A percentile compares a stretch with the other conserved stretches of the same genome.
phyloP scores from a whole-genome alignment of 2,797 vertebrate genomes.

The Phoxinus dragarum region DNA sequence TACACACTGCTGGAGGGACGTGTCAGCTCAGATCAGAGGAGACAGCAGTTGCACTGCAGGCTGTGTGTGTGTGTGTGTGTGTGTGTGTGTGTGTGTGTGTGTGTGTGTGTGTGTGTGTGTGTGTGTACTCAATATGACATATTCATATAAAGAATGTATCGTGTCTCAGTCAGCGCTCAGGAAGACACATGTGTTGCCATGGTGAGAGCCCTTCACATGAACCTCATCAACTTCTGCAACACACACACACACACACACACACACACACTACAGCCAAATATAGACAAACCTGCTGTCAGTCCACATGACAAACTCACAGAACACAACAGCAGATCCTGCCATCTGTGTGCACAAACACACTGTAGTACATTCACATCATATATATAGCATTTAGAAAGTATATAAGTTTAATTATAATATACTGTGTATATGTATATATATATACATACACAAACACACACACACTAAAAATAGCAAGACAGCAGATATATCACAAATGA shows the following conservation, averaged over 20 bases:
- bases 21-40: slow-evolving; percentile 61
- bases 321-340: not conserved
- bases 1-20: slow-evolving; percentile 53
- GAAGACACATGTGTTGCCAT: slow-evolving; percentile 57
- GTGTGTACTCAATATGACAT: not conserved
- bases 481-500: not conserved
- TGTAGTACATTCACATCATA: not conserved
- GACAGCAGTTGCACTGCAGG: slow-evolving; percentile 39
- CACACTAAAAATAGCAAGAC: no score
- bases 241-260: slow-evolving; percentile 8
- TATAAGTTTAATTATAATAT: not conserved
- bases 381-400: not conserved
- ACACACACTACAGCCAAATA: slow-evolving; percentile 51
- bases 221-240: slow-evolving; percentile 41
- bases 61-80: not conserved
- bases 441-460: no score
- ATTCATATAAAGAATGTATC: slow-evolving; percentile 5
- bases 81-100: no score
- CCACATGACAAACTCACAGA: slow-evolving; percentile 9
- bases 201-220: slow-evolving; percentile 54
- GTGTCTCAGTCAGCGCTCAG: not conserved
- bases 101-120: no score
- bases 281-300: slow-evolving; percentile 48
- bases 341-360: not conserved
- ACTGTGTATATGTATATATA: fast-evolving